phyloP scores from a whole-genome alignment of 2,113 vertebrate genomes.

The Balaenoptera acutorostrata region DNA sequence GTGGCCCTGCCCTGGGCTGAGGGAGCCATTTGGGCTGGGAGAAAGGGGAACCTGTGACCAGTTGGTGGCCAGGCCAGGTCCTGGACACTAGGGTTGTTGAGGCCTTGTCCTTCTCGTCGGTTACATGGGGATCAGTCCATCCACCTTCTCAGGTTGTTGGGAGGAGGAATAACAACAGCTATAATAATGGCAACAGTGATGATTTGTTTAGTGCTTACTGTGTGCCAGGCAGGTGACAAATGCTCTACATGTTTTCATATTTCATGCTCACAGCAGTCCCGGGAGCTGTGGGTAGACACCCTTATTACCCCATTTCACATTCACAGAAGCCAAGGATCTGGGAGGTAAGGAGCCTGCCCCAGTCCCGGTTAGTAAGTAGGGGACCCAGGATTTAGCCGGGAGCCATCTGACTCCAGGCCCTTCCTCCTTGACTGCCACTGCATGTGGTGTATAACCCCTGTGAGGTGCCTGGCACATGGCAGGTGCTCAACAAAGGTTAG shows the following conservation, averaged over 20 bases:
- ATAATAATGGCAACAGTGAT: fast-evolving
- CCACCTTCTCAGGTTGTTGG: background rate
- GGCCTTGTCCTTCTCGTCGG: background rate
- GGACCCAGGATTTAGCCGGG: background rate
- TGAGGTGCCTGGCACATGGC: too few species aligned
- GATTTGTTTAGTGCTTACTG: background rate
- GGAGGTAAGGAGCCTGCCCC: background rate
- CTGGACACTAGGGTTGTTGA: background rate
- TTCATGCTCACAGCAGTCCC: background rate
- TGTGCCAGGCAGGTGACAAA: background rate
- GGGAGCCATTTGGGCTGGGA: background rate
- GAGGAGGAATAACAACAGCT: background rate
- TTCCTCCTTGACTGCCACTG: background rate
- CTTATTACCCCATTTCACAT: background rate
- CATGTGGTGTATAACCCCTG: fast-evolving
- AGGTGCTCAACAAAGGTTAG: background rate
- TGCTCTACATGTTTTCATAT: background rate
- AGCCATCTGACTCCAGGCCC: background rate
- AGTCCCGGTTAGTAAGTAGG: background rate
- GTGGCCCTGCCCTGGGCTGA: background rate
- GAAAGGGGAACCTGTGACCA: background rate
- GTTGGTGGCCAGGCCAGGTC: background rate
- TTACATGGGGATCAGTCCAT: fast-evolving
- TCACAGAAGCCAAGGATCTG: background rate
- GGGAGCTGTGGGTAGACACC: too few species aligned